phyloP scores from a whole-genome alignment of 2,797 vertebrate species.

The Alfaro cultratus region DNA sequence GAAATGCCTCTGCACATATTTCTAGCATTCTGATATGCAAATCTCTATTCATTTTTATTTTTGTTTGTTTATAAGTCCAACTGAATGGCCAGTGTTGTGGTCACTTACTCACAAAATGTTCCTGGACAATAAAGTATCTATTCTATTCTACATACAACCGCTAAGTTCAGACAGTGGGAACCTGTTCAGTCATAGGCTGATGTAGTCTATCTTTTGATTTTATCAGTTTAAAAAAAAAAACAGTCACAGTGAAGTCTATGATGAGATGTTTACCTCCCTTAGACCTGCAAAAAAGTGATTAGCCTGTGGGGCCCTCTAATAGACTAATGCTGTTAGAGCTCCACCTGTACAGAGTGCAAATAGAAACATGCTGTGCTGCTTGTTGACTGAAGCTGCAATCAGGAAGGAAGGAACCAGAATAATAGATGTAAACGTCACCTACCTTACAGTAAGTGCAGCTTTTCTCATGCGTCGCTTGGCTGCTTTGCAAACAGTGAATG shows the following conservation, averaged over 20 bases:
- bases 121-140: no score
- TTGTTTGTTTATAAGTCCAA: no score
- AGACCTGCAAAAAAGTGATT: background rate
- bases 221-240: no score
- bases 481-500: background rate
- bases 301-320: background rate
- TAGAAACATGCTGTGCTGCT: background rate
- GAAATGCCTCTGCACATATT: no score
- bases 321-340: background rate
- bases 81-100: no score
- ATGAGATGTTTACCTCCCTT: background rate
- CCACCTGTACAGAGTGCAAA: background rate
- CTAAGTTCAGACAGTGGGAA: no score
- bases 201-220: no score
- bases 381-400: background rate
- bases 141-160: no score
- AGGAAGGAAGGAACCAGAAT: background rate
- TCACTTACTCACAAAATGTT: no score
- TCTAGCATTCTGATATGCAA: no score
- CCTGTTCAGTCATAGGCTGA: no score
- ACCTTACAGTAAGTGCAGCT: background rate
- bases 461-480: background rate
- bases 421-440: background rate
- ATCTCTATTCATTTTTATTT: no score
- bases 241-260: background rate